Evolutionary conservation across 2,113 vertebrate genomes (phyloP).

Genomic region (Calyptomena viridis): DNA sequence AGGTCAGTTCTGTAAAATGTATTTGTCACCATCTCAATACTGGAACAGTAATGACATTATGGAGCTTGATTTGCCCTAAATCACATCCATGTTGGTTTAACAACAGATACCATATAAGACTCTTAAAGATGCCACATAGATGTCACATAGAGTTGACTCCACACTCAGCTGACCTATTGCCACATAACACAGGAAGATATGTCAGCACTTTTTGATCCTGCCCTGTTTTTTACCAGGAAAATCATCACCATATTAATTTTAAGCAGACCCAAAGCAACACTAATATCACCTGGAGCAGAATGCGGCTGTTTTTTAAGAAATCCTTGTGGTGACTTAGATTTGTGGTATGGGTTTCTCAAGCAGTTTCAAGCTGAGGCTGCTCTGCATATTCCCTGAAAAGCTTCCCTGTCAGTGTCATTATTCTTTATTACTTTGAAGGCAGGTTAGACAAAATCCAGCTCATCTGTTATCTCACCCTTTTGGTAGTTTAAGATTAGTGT

Average conservation of each 20-base stretch:
- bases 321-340: background rate
- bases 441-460: conserved; percentile 57
- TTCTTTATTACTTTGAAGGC: conserved; percentile 49
- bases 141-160: background rate
- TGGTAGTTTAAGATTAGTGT: conserved; percentile 40
- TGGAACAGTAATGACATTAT: background rate
- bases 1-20: accelerated
- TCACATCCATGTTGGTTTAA: background rate
- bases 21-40: background rate
- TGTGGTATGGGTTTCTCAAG: background rate
- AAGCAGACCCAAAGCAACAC: background rate
- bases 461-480: conserved; percentile 36
- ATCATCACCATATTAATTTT: background rate
- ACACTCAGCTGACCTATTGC: background rate
- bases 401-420: conserved; percentile 13
- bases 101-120: accelerated
- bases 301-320: background rate
- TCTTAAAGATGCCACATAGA: background rate
- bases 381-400: background rate
- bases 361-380: background rate
- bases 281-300: background rate
- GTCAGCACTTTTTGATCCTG: background rate
- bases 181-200: background rate
- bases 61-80: background rate
- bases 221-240: background rate